Percentiles rank a stretch among this genome's conserved stretches.
Conservation (phyloP, 2,113 vertebrate species). For the Myotis lucifugus region DNA sequence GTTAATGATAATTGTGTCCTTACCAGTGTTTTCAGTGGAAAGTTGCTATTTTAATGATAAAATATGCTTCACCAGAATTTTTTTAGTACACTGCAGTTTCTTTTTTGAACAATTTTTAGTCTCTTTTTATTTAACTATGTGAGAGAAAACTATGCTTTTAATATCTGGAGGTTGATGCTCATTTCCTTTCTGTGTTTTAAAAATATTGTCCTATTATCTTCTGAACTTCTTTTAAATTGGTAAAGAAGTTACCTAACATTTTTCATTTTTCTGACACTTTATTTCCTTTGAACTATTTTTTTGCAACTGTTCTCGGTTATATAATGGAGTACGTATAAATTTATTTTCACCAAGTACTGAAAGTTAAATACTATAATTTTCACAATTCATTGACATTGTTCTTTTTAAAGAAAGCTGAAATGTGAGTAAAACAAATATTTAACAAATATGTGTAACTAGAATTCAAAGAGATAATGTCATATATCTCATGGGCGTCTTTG, state of each 20-base stretch:
- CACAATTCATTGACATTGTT: not conserved
- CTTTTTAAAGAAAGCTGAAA: constrained; percentile 11
- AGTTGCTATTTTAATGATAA: constrained; percentile 30
- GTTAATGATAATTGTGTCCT: not conserved
- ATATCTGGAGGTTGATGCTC: not conserved
- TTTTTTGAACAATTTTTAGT: constrained; percentile 9
- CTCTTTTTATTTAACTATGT: constrained; percentile 26
- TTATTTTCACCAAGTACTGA: not conserved
- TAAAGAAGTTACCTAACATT: not conserved
- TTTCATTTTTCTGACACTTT: constrained; percentile 19
- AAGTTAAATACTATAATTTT: constrained; percentile 40
- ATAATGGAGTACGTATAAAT: not conserved
- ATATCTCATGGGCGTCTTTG: not conserved
- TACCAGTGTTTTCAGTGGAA: not conserved
- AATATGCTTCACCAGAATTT: not conserved
- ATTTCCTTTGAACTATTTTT: constrained; percentile 42
- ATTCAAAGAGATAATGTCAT: not conserved
- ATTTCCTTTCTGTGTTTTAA: constrained; percentile 50
- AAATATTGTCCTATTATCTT: not conserved
- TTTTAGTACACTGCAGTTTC: not conserved
- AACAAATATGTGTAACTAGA: constrained; percentile 32
- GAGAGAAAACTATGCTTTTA: constrained; percentile 28
- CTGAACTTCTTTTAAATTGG: constrained; percentile 17
- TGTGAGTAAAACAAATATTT: not conserved
- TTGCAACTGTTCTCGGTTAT: constrained; percentile 11